A percentile compares a stretch with the other conserved stretches of the same genome.
Evolutionary conservation across 2,113 vertebrate species (phyloP).

Genomic region (Sinocyclocheilus grahami): DNA sequence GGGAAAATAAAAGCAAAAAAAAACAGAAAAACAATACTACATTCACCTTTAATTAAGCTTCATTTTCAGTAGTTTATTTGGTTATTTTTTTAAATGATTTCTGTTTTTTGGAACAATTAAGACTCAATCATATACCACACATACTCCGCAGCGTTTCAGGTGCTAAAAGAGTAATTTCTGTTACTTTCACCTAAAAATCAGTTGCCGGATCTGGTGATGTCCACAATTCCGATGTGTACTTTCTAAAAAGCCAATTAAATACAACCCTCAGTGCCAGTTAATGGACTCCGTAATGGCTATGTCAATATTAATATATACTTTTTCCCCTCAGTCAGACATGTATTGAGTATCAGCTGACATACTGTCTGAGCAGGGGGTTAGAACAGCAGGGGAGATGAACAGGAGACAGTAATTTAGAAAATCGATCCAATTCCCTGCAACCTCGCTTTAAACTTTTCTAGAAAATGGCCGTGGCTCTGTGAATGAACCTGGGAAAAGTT

Average conservation of each 20-base stretch:
- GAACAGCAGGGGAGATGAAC: conserved; percentile 34
- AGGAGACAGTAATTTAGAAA: conserved; percentile 43
- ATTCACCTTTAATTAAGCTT: conserved; percentile 23
- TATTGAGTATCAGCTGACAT: conserved; percentile 38
- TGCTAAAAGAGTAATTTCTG: neutral
- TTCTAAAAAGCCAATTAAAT: conserved; percentile 53
- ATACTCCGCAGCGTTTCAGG: neutral
- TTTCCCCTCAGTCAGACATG: conserved; percentile 19
- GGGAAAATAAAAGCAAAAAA: conserved; percentile 16
- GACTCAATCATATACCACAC: neutral
- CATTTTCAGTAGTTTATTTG: neutral
- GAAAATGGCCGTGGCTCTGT: neutral
- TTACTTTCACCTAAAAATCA: conserved; percentile 7
- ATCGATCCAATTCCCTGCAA: conserved; percentile 32
- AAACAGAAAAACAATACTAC: conserved; percentile 27
- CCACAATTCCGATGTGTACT: neutral
- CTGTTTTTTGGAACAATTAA: neutral
- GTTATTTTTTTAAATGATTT: neutral
- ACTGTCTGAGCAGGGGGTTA: conserved; percentile 16
- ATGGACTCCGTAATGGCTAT: conserved; percentile 47
- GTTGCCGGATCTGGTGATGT: neutral
- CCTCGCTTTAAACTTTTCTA: conserved; percentile 16
- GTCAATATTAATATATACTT: conserved; percentile 44
- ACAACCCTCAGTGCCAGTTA: conserved; percentile 29
- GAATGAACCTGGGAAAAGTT: neutral